A percentile compares a stretch with the other conserved stretches of the same genome.
phyloP scores from a whole-genome alignment of 2,888 invertebrate genomes.

The Gisinianus flammeolus region DNA sequence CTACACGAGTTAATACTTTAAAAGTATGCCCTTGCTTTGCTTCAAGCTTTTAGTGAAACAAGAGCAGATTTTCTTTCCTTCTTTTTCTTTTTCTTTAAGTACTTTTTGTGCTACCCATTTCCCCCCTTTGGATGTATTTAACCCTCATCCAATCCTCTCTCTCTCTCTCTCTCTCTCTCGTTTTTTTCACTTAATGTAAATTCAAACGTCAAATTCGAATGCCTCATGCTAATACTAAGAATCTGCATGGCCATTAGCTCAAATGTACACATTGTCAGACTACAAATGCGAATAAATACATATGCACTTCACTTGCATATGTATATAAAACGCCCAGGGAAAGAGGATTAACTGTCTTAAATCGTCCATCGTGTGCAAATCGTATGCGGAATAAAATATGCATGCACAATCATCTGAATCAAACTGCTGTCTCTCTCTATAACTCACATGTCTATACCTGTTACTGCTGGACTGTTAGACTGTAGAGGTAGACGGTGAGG shows the following conservation, averaged over 20 bases:
- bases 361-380: too few relatives aligned
- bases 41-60: background rate
- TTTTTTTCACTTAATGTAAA: background rate
- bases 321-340: too few relatives aligned
- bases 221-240: background rate
- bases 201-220: background rate
- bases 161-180: too few relatives aligned
- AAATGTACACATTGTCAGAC: background rate
- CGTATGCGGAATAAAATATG: too few relatives aligned
- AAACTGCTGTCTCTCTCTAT: background rate
- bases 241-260: background rate
- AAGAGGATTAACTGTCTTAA: too few relatives aligned
- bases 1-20: too few relatives aligned
- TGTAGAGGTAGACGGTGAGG: too few relatives aligned
- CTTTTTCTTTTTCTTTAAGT: background rate
- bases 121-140: background rate
- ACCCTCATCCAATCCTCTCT: background rate
- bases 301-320: background rate
- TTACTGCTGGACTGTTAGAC: too few relatives aligned
- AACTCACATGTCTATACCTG: background rate
- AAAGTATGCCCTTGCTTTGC: background rate
- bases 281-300: background rate
- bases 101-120: background rate
- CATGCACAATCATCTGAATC: too few relatives aligned
- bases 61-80: background rate